A percentile compares a stretch with the other conserved stretches of the same genome.
Evolutionary conservation across 1,140 invertebrate species (phyloP).

Genomic region (Ptiloglossa arizonensis): DNA sequence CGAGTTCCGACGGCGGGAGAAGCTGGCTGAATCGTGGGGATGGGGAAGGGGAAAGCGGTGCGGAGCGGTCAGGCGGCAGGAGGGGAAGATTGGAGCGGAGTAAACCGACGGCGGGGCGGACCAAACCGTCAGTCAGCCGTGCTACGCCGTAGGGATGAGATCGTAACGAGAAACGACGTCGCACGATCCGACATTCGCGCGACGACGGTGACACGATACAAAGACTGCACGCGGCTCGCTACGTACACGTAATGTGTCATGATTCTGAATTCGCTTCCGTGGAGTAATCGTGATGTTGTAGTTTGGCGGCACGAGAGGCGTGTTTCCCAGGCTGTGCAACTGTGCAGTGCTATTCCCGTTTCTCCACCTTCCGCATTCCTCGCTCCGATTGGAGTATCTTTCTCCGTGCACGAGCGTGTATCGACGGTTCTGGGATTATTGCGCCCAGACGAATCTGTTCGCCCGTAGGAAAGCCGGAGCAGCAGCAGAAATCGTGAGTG

Average conservation of each 20-base stretch:
- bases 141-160: constrained; percentile 61
- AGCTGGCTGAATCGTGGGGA: constrained; percentile 10
- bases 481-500: constrained; percentile 39
- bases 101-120: constrained; percentile 8
- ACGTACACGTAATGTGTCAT: constrained; percentile 6
- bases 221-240: constrained; percentile 22
- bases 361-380: constrained; percentile 53
- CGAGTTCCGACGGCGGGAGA: background rate
- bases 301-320: constrained; percentile 26
- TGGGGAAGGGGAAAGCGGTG: background rate
- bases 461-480: background rate
- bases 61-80: background rate
- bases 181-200: constrained; percentile 56
- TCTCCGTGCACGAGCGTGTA: constrained; percentile 26
- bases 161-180: constrained; percentile 44
- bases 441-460: background rate
- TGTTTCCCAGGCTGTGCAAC: constrained; percentile 47
- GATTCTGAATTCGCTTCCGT: background rate
- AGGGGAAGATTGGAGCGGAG: constrained; percentile 10
- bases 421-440: constrained; percentile 18
- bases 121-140: constrained; percentile 64
- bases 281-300: background rate
- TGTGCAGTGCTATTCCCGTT: constrained; percentile 37
- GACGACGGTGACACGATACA: constrained; percentile 49
- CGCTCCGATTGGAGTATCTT: constrained; percentile 44